phyloP scores from a whole-genome alignment of 2,113 vertebrate genomes.

The Delphinus delphis region DNA sequence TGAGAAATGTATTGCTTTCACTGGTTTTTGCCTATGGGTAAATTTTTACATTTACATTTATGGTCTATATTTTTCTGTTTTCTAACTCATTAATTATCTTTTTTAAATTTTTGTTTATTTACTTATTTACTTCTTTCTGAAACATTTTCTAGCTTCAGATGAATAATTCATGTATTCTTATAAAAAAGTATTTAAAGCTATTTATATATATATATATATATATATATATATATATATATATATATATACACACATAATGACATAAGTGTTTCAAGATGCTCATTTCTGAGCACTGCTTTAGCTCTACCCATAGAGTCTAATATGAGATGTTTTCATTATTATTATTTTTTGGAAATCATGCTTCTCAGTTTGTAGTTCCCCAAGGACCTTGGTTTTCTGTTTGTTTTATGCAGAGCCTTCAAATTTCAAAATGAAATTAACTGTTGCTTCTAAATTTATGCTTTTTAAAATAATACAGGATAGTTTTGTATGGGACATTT shows the following conservation, averaged over 20 bases:
- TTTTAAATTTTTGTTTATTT: not conserved
- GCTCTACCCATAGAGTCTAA: not conserved
- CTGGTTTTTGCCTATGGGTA: not conserved
- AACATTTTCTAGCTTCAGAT: not conserved
- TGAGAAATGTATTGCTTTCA: not conserved
- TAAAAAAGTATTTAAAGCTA: not conserved
- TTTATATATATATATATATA: not conserved
- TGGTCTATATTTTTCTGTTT: not conserved
- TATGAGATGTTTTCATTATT: not conserved
- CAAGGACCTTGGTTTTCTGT: not conserved
- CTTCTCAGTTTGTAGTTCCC: not conserved
- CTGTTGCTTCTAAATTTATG: not conserved
- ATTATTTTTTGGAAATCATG: not conserved
- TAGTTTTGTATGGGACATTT: not conserved
- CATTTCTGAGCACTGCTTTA: not conserved
- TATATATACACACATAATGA: not conserved
- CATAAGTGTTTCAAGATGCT: not conserved
- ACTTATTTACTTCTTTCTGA: not conserved
- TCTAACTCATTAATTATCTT: not conserved
- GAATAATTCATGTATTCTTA: not conserved
- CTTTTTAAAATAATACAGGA: not conserved
- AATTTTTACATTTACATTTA: not conserved
- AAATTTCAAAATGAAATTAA: not conserved
- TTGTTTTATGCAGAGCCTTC: not conserved
- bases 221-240: not conserved